Evolutionary conservation across 35 echinoderm and acorn worm species (phyloP).

Genomic region (Heliocidaris tuberculata): DNA sequence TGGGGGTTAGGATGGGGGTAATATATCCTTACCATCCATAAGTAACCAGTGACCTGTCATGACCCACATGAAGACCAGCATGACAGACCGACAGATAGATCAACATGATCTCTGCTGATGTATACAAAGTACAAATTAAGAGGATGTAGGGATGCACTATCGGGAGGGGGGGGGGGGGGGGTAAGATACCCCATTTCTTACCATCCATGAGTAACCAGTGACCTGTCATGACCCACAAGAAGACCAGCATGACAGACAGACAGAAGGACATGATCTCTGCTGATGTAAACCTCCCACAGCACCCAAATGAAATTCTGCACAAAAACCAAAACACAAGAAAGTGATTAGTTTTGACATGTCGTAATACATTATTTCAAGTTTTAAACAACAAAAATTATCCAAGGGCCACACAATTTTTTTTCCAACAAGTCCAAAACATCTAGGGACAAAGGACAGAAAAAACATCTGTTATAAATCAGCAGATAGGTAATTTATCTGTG

Average conservation of each 20-base stretch:
- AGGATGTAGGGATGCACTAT: too few species aligned
- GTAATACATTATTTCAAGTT: too few species aligned
- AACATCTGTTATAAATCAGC: not conserved
- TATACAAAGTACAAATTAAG: too few species aligned
- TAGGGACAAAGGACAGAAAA: too few species aligned
- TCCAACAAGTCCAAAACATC: too few species aligned
- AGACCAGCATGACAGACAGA: conserved; percentile 90
- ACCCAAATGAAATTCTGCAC: conserved; percentile 98
- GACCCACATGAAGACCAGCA: conserved; percentile 97
- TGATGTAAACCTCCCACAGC: conserved; percentile 94
- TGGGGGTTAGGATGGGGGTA: not conserved
- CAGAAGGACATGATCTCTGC: conserved; percentile 99
- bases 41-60: conserved; percentile 99
- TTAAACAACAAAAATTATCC: too few species aligned
- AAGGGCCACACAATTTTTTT: too few species aligned
- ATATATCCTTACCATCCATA: conserved; percentile 91
- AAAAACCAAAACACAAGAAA: not conserved
- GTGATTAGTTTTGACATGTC: not conserved
- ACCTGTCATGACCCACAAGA: conserved; percentile 98
- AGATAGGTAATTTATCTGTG: not conserved
- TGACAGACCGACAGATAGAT: conserved; percentile 89
- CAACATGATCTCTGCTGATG: conserved; percentile 98
- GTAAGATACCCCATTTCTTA: conserved; percentile 48
- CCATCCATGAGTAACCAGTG: conserved; percentile 99
- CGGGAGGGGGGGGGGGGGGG: not conserved